Evolutionary conservation across 2,888 invertebrate genomes (phyloP), one percentile per base, ranked within the genome.

Genomic region (Crepidodera aurea): DNA sequence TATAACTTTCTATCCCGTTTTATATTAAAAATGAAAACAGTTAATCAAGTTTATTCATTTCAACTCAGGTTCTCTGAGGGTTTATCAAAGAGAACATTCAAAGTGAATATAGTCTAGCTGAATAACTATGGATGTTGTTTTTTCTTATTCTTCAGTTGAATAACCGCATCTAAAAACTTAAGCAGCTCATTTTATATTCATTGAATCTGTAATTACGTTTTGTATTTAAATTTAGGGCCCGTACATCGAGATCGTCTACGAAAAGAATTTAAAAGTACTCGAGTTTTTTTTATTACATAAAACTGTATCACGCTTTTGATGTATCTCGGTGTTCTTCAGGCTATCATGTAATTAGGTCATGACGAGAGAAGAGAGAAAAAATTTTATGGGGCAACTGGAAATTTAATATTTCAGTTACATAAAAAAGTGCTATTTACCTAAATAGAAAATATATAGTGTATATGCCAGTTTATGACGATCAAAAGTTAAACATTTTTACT

Each of bases 121-220:
- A 27, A 48, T 48, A 48, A 48, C 48, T 48, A 48, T 48, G 48
- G 13, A 40, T 40, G 40, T 19, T 44, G 44, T 42, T 60, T 51
- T 60, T 48, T 42, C 39, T 50, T 51, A 42, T 60, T 15, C 59
- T 39, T 39, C 57, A 51, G 56, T 55, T 62, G 51, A 62, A 51
- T 51, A 61, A 42, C 51, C 51, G 44, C 37, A 60, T 54, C 60
- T 54, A 39, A 60, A 60, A 60, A 60, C 54, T 54, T 60, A 46
- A 51, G 57, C 51, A 44, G 51, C 62, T 57, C 62, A 57, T 57
- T 62, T 46, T 57, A 46, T 62, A 62, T 62, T 57, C 62, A 62
- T 62, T 51, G 62, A 62, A 62, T 62, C 50, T 50, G 51, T 62
- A 51, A 57, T 42, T 44, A 51, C 44, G 51, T 62, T 62, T 51